Conservation (phyloP, 2,113 vertebrate genomes). For the Mirza zaza region DNA sequence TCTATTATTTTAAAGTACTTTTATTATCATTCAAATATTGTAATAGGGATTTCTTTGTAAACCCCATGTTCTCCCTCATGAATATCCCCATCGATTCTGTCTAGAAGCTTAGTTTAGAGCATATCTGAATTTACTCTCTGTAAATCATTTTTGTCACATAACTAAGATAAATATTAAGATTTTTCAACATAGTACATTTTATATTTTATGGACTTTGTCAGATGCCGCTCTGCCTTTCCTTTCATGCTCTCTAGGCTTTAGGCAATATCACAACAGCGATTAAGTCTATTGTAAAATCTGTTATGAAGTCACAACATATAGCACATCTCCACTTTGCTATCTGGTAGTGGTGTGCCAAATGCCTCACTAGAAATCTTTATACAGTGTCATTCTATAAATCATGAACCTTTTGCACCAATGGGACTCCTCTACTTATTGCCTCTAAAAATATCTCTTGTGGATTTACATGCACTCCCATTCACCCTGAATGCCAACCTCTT, state of each 20-base stretch:
- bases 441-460: not conserved
- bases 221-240: not conserved
- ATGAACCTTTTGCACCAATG: not conserved
- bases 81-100: not conserved
- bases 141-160: not conserved
- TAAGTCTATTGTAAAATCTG: constrained; percentile 66
- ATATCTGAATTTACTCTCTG: not conserved
- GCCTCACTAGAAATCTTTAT: not conserved
- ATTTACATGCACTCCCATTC: not conserved
- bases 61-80: not conserved
- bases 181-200: not conserved
- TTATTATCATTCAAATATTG: not conserved
- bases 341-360: not conserved
- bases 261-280: constrained; percentile 25
- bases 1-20: not conserved
- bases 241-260: constrained; percentile 38
- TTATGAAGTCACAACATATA: constrained; percentile 25
- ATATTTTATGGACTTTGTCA: not conserved
- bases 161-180: not conserved
- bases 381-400: constrained; percentile 3
- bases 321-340: constrained; percentile 26
- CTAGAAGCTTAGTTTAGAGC: not conserved
- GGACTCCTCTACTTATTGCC: not conserved
- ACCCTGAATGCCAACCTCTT: not conserved
- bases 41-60: not conserved